These are phyloP conservation scores for Desmophyllum pertusum DNA, from an alignment of 92 coral and sea anemone species.

Conservation along the genomic window DNA sequence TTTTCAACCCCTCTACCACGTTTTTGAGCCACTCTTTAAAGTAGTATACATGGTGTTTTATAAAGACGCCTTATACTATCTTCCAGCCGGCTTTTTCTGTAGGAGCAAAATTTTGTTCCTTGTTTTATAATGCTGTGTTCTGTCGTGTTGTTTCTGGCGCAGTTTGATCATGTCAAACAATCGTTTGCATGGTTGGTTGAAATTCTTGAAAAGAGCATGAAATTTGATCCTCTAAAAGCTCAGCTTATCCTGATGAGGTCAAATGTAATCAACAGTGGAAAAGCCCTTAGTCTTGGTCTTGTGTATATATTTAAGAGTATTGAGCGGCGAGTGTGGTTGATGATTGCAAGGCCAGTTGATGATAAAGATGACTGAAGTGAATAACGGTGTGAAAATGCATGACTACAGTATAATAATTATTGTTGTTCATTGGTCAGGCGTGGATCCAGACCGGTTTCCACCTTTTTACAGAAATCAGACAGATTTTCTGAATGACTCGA, in stretches of 20 bases:
- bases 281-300: slow-evolving; percentile 86
- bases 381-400: background rate
- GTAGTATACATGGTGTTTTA: slow-evolving; percentile 52
- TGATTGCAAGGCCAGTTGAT: slow-evolving; percentile 66
- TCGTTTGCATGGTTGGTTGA: slow-evolving; percentile 45
- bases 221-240: slow-evolving; percentile 87
- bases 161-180: slow-evolving; percentile 43
- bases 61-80: slow-evolving; percentile 66
- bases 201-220: slow-evolving; percentile 73
- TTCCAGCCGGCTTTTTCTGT: slow-evolving; percentile 59
- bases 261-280: slow-evolving; percentile 90
- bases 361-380: slow-evolving; percentile 52
- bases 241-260: slow-evolving; percentile 88
- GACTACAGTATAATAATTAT: too few relatives aligned
- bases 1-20: slow-evolving; percentile 55
- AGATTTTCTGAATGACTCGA: too few relatives aligned
- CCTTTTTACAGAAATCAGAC: too few relatives aligned
- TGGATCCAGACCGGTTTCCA: too few relatives aligned
- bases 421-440: too few relatives aligned
- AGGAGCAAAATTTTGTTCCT: slow-evolving; percentile 55
- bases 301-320: slow-evolving; percentile 72
- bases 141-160: slow-evolving; percentile 53
- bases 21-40: slow-evolving; percentile 65
- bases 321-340: slow-evolving; percentile 79
- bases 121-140: slow-evolving; percentile 60